Conservation (phyloP, 2,113 vertebrate genomes). For the Saccopteryx bilineata region DNA sequence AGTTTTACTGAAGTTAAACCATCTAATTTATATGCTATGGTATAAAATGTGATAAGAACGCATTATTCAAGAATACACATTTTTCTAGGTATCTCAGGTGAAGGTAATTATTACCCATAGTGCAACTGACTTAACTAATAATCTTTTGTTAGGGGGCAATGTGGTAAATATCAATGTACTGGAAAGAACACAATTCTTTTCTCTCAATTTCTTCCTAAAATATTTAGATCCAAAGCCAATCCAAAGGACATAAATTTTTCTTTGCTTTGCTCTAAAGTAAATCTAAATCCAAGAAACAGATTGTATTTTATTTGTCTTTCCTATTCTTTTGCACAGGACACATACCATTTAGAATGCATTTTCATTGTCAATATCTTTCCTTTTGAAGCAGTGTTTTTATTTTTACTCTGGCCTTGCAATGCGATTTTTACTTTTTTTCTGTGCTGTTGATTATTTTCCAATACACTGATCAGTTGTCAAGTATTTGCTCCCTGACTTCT, state of each 20-base stretch:
- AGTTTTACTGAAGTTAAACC: conserved; percentile 29
- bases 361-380: not conserved
- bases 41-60: not conserved
- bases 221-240: not conserved
- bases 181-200: not conserved
- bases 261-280: conserved; percentile 31
- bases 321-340: not conserved
- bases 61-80: not conserved
- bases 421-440: conserved; percentile 39
- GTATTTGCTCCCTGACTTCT: conserved; percentile 56
- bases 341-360: conserved; percentile 20
- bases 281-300: not conserved
- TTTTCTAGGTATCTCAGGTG: not conserved
- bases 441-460: conserved; percentile 64
- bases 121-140: not conserved
- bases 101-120: not conserved
- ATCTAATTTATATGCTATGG: not conserved
- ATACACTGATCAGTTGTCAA: conserved; percentile 66
- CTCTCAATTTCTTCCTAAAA: not conserved
- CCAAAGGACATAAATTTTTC: not conserved
- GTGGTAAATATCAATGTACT: not conserved
- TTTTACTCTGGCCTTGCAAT: conserved; percentile 1
- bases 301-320: conserved; percentile 47
- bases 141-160: not conserved
- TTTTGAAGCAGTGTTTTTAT: conserved; percentile 51